These are phyloP conservation scores for Lasioglossum baleicum DNA, from an alignment of 1,140 invertebrate species.

Conservation along the genomic window DNA sequence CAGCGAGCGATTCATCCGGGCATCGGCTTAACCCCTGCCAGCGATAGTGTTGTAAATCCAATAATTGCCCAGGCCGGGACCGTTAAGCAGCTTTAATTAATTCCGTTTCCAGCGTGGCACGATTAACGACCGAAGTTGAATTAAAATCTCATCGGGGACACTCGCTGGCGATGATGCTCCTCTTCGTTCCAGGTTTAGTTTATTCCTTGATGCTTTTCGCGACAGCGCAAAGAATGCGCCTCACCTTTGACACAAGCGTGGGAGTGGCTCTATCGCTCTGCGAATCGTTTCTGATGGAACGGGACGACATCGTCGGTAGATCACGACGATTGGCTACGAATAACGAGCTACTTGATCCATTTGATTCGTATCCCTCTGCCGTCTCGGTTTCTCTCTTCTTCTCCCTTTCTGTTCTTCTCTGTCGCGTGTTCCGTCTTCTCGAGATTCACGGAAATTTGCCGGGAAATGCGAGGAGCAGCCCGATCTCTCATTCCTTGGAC, in stretches of 20 bases:
- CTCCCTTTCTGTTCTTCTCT: neutral
- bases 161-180: neutral
- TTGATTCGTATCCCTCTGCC: neutral
- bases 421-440: neutral
- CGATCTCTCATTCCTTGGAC: neutral
- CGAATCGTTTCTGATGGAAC: no score
- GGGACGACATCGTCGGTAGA: neutral
- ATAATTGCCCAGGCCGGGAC: slow-evolving; percentile 56
- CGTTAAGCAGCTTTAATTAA: slow-evolving; percentile 67
- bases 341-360: slow-evolving; percentile 29
- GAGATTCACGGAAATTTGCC: neutral
- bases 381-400: neutral
- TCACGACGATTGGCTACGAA: slow-evolving; percentile 15
- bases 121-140: slow-evolving; percentile 66
- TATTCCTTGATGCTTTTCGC: neutral
- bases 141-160: slow-evolving; percentile 62
- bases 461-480: neutral
- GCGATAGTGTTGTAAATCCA: slow-evolving; percentile 66
- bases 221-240: neutral
- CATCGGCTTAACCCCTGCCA: slow-evolving; percentile 59
- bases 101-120: slow-evolving; percentile 57
- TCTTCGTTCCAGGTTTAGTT: neutral
- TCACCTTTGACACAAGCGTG: no score
- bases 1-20: slow-evolving; percentile 52
- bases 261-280: neutral